Percentiles rank a stretch among this genome's conserved stretches.
Evolutionary conservation across 1,140 invertebrate species (phyloP).

Genomic region (Aricia agestis): DNA sequence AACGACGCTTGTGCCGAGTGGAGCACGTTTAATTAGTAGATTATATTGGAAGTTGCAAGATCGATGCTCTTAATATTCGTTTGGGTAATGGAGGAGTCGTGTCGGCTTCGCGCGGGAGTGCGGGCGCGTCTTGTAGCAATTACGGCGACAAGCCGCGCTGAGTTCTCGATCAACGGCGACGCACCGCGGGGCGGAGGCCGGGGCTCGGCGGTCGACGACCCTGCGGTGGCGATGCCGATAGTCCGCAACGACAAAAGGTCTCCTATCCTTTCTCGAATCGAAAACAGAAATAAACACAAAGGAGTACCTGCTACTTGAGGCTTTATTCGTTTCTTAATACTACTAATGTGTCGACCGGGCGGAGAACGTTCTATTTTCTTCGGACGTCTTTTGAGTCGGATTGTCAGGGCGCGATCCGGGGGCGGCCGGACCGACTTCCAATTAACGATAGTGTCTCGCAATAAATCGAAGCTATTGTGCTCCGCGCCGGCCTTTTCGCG

Average conservation of each 20-base stretch:
- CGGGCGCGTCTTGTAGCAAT: constrained; percentile 7
- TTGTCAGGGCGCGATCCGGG: no score
- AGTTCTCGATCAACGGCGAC: constrained; percentile 2
- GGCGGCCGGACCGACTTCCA: not conserved
- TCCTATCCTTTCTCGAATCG: not conserved
- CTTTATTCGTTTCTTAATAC: not conserved
- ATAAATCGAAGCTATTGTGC: not conserved
- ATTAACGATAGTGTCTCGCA: not conserved
- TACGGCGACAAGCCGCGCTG: not conserved
- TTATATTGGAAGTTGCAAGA: not conserved
- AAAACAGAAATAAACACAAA: not conserved
- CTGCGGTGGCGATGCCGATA: no score
- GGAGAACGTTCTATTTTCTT: not conserved
- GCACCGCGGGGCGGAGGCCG: not conserved
- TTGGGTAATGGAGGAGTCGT: not conserved
- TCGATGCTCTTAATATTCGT: not conserved
- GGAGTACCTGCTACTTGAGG: not conserved
- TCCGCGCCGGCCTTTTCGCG: not conserved
- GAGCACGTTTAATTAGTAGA: not conserved
- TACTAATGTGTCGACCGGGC: not conserved
- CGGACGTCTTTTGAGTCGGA: not conserved
- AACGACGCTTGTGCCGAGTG: no score
- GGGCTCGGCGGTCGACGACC: not conserved
- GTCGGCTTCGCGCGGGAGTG: not conserved
- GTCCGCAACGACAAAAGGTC: not conserved